Evolutionary conservation across 2,888 invertebrate species (phyloP).

Genomic region (Perizoma flavofasciatum): DNA sequence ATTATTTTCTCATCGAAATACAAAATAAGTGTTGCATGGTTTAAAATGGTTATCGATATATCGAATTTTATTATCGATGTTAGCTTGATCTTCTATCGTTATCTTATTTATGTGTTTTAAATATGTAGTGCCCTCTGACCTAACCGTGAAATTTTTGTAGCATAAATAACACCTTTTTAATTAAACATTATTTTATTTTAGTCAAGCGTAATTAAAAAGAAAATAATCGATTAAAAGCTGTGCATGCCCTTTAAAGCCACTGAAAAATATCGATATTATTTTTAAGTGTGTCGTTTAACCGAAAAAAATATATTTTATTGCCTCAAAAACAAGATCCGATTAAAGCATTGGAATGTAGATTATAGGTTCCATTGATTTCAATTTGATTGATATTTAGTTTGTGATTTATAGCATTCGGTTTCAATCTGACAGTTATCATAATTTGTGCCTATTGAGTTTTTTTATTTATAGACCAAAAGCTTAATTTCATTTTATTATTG

Average conservation of each 20-base stretch:
- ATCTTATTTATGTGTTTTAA: slow-evolving; percentile 38
- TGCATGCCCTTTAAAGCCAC: no score
- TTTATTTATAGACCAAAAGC: slow-evolving; percentile 18
- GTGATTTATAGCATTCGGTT: slow-evolving; percentile 28
- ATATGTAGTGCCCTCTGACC: slow-evolving; percentile 37
- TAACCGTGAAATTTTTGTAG: slow-evolving; percentile 24
- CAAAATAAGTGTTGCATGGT: slow-evolving; percentile 32
- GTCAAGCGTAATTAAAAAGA: slow-evolving; percentile 15
- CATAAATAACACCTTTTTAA: slow-evolving; percentile 19
- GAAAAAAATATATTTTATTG: neutral
- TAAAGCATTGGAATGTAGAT: slow-evolving; percentile 20
- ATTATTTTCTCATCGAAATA: slow-evolving; percentile 20
- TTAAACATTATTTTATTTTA: slow-evolving; percentile 3
- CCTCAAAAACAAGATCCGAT: slow-evolving; percentile 22
- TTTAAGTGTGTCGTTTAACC: no score
- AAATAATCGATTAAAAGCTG: slow-evolving; percentile 3
- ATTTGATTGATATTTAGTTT: slow-evolving; percentile 29
- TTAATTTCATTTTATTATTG: no score
- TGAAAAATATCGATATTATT: no score
- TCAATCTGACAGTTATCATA: slow-evolving; percentile 23
- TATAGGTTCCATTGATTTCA: slow-evolving; percentile 16
- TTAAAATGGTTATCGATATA: slow-evolving; percentile 30
- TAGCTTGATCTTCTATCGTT: slow-evolving; percentile 31
- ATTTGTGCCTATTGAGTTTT: slow-evolving; percentile 22
- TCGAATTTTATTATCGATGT: slow-evolving; percentile 38